Conservation (phyloP, 2,113 vertebrate genomes). For the Stegastes partitus region DNA sequence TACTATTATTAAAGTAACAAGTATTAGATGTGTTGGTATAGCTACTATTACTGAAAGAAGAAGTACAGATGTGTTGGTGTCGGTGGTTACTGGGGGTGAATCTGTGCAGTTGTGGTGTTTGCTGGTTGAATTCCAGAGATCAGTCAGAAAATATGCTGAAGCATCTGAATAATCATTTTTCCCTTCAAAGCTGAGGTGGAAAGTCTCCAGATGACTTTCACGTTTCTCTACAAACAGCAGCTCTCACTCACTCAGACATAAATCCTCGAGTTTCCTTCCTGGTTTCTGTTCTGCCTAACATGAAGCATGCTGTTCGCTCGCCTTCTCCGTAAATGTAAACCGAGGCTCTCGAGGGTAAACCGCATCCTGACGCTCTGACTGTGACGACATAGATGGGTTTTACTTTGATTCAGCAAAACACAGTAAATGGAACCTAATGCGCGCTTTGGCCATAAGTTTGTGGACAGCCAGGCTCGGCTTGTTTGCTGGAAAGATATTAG, state of each 20-base stretch:
- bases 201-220: background rate
- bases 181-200: background rate
- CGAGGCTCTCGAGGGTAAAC: conserved; percentile 19
- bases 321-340: conserved; percentile 60
- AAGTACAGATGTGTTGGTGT: too few relatives aligned
- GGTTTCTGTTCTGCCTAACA: conserved; percentile 27
- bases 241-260: background rate
- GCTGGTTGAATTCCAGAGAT: too few relatives aligned
- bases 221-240: background rate
- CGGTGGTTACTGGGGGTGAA: too few relatives aligned
- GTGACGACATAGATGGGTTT: conserved; percentile 3
- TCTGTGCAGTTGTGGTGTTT: too few relatives aligned
- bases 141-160: background rate
- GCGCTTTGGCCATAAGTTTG: background rate
- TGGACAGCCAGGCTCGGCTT: too few relatives aligned
- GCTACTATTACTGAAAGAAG: too few relatives aligned
- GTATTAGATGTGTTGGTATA: too few relatives aligned
- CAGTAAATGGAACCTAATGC: background rate
- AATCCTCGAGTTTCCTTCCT: background rate
- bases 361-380: conserved; percentile 19
- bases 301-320: conserved; percentile 23
- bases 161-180: background rate
- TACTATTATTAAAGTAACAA: too few relatives aligned
- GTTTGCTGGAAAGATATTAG: too few relatives aligned
- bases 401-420: conserved; percentile 27